Base-by-base conservation (phyloP, 2,113 vertebrate species). In the Pheucticus melanocephalus region DNA sequence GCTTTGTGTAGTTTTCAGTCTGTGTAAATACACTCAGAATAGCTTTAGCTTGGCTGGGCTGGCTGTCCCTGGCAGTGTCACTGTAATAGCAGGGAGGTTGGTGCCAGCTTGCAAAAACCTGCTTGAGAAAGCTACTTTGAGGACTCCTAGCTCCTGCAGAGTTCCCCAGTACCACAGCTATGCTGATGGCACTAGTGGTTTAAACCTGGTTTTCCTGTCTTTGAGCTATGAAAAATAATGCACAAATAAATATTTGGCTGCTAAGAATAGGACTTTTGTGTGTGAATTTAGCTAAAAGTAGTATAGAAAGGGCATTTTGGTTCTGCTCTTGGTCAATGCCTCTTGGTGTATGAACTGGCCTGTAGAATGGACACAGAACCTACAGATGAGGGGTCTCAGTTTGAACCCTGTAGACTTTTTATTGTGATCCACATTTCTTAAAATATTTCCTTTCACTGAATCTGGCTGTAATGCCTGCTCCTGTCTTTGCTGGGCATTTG, bases 81-180 rank as follows among this genome's bases (percentile, higher is more conserved):
- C 88, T 23, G 63, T 48, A 73, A 82, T 37, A 83, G 85, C 64
- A 69, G 71, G 57, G 88, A 65, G 15, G 14, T 5, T 51, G 66
- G 44, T 88, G 92, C 92, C 95, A 94, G 65, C 21, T 5, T 21
- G n/a, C 42, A 57, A 84, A 86, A 92, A 87, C 60, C 69, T 63
- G 59, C 84, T 45, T 40, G 30, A 86, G 93, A 91, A 78, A 73
- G 72, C 39, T 18, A 10, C 48, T 81, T 8, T 53, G 72, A 83
- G 76, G 40, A 8, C 51, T 51, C 28, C 12, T 21, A 4, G 50
- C 4, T 83, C 50, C 27, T 81, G 64, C 3, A 4, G 64, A 61
- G 92, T 4, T 86, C 50, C 47, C 15, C 25, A 4, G 35, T 40
- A 69, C 94, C 80, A 39, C 93, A 94, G 83, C 89, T 94, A 83